Percentiles rank a stretch among this genome's conserved stretches.
Evolutionary conservation across 2,888 invertebrate genomes (phyloP).

Genomic region (Dione juno): DNA sequence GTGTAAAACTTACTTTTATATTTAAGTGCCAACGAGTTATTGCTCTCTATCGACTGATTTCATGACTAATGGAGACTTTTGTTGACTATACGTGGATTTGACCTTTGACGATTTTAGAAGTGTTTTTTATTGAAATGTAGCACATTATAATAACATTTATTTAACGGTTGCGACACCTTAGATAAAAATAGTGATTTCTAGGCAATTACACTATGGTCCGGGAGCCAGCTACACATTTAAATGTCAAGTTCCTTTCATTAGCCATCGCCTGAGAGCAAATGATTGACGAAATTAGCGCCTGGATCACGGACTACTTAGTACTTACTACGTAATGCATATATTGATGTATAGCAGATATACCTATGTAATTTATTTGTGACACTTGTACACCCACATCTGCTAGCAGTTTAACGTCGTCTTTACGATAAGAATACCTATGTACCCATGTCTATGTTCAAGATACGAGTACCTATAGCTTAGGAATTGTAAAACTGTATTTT

Average conservation of each 20-base stretch:
- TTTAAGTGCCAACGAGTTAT: slow-evolving; percentile 29
- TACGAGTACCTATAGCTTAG: slow-evolving; percentile 32
- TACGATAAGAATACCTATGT: slow-evolving; percentile 9
- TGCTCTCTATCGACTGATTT: slow-evolving; percentile 29
- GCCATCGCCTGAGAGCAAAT: too few relatives aligned
- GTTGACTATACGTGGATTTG: slow-evolving; percentile 30
- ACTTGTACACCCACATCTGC: slow-evolving; percentile 7
- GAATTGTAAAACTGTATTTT: slow-evolving; percentile 43
- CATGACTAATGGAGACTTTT: slow-evolving; percentile 20
- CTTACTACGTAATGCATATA: background rate
- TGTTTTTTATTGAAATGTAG: background rate
- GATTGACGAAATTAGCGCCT: too few relatives aligned
- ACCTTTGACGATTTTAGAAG: slow-evolving; percentile 13
- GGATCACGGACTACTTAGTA: too few relatives aligned
- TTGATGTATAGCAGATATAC: background rate
- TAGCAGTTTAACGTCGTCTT: background rate
- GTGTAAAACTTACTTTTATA: slow-evolving; percentile 12
- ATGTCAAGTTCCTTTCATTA: too few relatives aligned
- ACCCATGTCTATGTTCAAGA: slow-evolving; percentile 31
- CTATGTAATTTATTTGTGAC: background rate
- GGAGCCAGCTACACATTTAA: too few relatives aligned
- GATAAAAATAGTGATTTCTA: too few relatives aligned
- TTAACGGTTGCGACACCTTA: background rate
- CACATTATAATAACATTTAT: slow-evolving; percentile 5
- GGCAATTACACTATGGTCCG: too few relatives aligned